Evolutionary conservation across 53 echinoderm and acorn worm species (phyloP), one percentile per base, ranked within the genome.

Genomic region (Astropecten irregularis): DNA sequence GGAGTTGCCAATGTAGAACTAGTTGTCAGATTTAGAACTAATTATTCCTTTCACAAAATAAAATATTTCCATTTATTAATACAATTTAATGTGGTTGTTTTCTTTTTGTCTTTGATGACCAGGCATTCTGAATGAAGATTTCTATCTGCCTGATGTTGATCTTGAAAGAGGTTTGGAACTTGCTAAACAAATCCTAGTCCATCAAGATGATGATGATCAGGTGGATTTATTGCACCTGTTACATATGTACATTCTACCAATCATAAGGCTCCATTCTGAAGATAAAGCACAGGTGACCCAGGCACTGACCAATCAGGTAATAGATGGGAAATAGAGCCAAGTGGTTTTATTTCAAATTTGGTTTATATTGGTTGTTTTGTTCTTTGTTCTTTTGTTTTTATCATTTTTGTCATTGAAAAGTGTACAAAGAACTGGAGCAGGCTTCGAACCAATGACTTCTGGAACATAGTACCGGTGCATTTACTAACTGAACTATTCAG

Each of bases 191-290:
- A 88, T 88, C 79, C 71, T 85, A 38, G 76, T 74, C 46, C 50
- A 82, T 33, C 34, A 90, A 29, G 84, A 87, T 83, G 87, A 91
- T 33, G 87, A 91, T 25, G 87, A 87, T 29, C 56, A 83, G 26
- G 87, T 87, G 33, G 87, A 91, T 34, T 63, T 93, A 3, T 66
- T 93, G 3, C 93, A 90, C 40, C 90, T 93, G 30, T 77, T 92
- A n/a, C 93, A 93, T 60, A 87, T 93, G 61, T 93, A 90, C 73
- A 71, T 93, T 20, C 90, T 93, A 31, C 93, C 93, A 63, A 90
- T 93, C 84, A 93, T 90, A 62, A 79, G 87, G 19, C 87, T 93
- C 13, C 93, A 93, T 81, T 84, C 93, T 9, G 82, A 83, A 21
- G 93, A 93, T 47, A 87, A 77, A 31, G 83, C 87, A 23, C 77